Evolutionary conservation across 2,888 invertebrate genomes (phyloP), one percentile per base, ranked within the genome.

Genomic region (Eupithecia subfuscata): DNA sequence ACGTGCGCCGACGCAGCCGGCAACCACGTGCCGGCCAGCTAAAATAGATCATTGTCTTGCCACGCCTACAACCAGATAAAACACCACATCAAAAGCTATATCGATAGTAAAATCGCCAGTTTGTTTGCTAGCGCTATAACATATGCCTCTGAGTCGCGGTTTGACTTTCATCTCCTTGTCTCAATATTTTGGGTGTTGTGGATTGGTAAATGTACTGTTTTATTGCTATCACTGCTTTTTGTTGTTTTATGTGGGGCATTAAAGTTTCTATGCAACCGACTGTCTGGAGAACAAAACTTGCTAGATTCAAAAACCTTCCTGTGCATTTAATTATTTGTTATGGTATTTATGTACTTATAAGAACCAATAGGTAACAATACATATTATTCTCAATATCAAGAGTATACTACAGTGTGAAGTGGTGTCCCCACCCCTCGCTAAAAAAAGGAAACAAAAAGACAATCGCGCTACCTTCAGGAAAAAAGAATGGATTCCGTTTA

Each of bases 1-100:
- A 93, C 94, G 94, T 93, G 94, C 92, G 92, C 88, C 69, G 73
- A 84, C 93, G 91, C 94, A 95, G 94, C 95, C 94, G 95, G 90
- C 90, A 82, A 88, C 90, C 95, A 95, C 94, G 95, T 95, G 94
- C 90, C 88, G 89, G 85, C 90, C 92, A 85, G 89, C 90, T 89
- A 93, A 94, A 93, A 94, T 94, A 95, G 94, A 94, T 90, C 91
- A 94, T 94, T 94, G 94, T 94, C 94, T 92, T 85, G 83, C 88
- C 94, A 93, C 94, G 93, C 94, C 94, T 88, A 93, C 91, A 82
- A 83, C 84, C 90, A 92, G 89, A 93, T 93, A 93, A 93, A 94
- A 93, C 91, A 91, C 92, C 93, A 92, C 94, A 94, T 93, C 93
- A 94, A 92, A 93, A 89, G 87, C 84, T 87, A 87, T 85, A 86